phyloP scores from a whole-genome alignment of 1,140 invertebrate species.

The Pollicipes pollicipes region DNA sequence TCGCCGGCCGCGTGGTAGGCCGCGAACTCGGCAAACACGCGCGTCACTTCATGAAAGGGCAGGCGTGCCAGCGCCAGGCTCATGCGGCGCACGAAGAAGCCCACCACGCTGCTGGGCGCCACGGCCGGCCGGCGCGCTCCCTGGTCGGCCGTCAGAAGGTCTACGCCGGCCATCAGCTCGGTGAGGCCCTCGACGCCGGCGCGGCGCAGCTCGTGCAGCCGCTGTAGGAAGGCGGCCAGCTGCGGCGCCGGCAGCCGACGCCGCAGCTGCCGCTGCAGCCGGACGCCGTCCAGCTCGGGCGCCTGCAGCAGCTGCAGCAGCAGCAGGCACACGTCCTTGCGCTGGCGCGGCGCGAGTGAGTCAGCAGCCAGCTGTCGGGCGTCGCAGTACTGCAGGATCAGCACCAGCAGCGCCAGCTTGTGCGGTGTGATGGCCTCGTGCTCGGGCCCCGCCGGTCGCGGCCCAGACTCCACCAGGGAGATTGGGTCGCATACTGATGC shows the following conservation, averaged over 20 bases:
- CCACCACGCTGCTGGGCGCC: neutral
- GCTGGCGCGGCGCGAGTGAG: neutral
- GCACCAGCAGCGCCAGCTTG: neutral
- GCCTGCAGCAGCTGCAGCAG: neutral
- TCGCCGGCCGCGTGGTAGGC: neutral
- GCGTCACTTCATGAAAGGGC: neutral
- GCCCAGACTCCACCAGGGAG: neutral
- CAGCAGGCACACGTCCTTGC: neutral
- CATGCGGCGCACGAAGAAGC: neutral
- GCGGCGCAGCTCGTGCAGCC: neutral
- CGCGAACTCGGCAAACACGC: neutral
- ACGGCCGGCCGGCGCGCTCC: neutral
- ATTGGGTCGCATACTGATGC: neutral
- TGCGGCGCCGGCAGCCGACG: neutral
- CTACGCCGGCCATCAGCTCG: neutral
- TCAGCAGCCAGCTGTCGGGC: neutral
- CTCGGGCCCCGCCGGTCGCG: neutral
- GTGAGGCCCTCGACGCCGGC: neutral
- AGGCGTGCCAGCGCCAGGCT: neutral
- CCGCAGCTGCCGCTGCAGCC: neutral
- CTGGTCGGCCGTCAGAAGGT: neutral
- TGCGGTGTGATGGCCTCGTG: neutral
- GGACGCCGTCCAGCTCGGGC: neutral
- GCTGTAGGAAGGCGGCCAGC: neutral
- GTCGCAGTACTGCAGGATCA: neutral